These are phyloP conservation scores for Phaenicophaeus curvirostris DNA, from an alignment of 2,797 vertebrate genomes.

Conservation along the genomic window DNA sequence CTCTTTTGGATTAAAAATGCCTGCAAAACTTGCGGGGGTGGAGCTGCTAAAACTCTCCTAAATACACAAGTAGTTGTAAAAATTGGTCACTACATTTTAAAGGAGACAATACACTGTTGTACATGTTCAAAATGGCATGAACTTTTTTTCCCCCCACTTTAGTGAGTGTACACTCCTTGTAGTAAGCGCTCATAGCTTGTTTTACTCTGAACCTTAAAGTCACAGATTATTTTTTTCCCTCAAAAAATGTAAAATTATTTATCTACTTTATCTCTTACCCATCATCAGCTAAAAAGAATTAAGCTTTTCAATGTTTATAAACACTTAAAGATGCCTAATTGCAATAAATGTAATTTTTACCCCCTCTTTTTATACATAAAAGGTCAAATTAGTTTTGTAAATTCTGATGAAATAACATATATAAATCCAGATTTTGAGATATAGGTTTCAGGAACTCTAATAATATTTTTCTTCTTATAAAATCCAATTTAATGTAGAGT, in stretches of 20 bases:
- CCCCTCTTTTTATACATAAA: not conserved
- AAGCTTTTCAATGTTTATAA: not conserved
- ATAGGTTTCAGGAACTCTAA: not conserved
- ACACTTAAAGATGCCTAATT: not conserved
- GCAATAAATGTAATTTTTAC: not conserved
- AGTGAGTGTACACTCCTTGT: accelerated
- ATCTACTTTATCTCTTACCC: not conserved
- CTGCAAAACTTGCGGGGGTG: not conserved
- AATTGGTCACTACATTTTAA: not conserved
- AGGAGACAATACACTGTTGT: not conserved
- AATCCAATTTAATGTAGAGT: not conserved
- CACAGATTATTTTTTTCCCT: not conserved
- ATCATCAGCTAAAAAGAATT: too few species aligned
- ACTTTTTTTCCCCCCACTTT: not conserved
- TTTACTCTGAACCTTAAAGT: not conserved
- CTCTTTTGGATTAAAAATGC: not conserved
- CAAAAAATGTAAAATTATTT: not conserved
- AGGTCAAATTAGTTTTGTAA: not conserved
- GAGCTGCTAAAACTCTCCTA: not conserved
- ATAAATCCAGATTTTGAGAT: not conserved
- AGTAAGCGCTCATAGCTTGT: not conserved
- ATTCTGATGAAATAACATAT: not conserved
- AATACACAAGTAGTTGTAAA: not conserved
- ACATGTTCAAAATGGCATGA: not conserved
- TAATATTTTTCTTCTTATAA: not conserved